phyloP scores from a whole-genome alignment of 2,797 vertebrate species.

The Leucoraja ocellata region DNA sequence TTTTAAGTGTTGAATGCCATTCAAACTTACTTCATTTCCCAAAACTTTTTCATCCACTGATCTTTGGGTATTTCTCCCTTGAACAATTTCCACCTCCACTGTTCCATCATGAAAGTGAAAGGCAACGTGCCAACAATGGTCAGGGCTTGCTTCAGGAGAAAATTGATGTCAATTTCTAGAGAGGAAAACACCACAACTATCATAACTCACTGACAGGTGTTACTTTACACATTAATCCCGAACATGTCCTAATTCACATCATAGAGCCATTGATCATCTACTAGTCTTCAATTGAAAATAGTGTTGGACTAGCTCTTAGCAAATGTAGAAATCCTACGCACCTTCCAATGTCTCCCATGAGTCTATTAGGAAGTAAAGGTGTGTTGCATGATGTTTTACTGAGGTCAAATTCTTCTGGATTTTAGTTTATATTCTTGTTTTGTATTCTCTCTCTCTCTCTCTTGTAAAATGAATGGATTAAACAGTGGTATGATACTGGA shows the following conservation, averaged over 20 bases:
- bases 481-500: no score
- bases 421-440: no score
- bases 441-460: no score
- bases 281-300: background rate
- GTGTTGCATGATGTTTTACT: background rate
- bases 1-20: background rate
- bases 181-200: background rate
- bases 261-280: background rate
- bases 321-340: background rate
- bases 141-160: constrained; percentile 88
- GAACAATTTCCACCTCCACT: constrained; percentile 94
- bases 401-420: background rate
- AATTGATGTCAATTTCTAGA: constrained; percentile 88
- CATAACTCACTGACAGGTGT: background rate
- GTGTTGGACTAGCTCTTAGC: background rate
- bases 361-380: background rate
- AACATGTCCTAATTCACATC: background rate
- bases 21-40: constrained; percentile 93
- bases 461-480: no score
- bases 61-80: constrained; percentile 71
- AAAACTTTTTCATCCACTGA: constrained; percentile 83
- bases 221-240: background rate
- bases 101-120: constrained; percentile 96
- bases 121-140: constrained; percentile 89
- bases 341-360: background rate